Conservation (phyloP, 2,113 vertebrate species). For the Lipophrys pholis region DNA sequence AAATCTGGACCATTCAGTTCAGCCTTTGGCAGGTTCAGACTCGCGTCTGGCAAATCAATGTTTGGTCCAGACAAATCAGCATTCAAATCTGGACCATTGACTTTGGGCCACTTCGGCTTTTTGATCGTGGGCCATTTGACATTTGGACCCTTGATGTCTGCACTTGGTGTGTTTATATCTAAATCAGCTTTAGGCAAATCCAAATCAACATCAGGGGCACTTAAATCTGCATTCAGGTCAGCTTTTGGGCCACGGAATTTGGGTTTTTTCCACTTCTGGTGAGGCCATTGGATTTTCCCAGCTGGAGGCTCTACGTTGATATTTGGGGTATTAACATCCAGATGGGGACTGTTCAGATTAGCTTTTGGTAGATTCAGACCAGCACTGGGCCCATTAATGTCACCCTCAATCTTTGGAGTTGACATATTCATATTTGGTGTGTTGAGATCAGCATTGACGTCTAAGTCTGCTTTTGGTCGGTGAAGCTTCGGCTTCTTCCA, state of each 20-base stretch:
- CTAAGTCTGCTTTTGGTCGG: slow-evolving; percentile 56
- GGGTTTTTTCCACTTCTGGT: slow-evolving; percentile 54
- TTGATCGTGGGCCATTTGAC: slow-evolving; percentile 70
- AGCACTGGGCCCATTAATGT: slow-evolving; percentile 57
- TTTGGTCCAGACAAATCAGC: slow-evolving; percentile 57
- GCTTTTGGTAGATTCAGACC: slow-evolving; percentile 64
- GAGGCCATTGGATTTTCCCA: slow-evolving; percentile 68
- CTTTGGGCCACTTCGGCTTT: slow-evolving; percentile 61
- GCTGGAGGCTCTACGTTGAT: slow-evolving; percentile 51
- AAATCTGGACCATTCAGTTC: slow-evolving; percentile 58
- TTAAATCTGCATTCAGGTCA: slow-evolving; percentile 17
- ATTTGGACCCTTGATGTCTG: slow-evolving; percentile 60
- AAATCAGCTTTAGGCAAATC: slow-evolving; percentile 62
- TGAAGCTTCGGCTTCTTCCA: slow-evolving; percentile 62
- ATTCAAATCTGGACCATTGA: slow-evolving; percentile 63
- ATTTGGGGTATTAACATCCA: slow-evolving; percentile 61
- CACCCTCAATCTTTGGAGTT: slow-evolving; percentile 60
- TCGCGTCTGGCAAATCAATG: slow-evolving; percentile 59
- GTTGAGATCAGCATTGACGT: slow-evolving; percentile 43
- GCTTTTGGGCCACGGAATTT: slow-evolving; percentile 57
- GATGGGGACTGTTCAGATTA: slow-evolving; percentile 41
- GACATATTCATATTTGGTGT: slow-evolving; percentile 56
- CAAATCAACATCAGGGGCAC: slow-evolving; percentile 52
- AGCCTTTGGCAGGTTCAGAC: slow-evolving; percentile 68
- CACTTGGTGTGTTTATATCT: slow-evolving; percentile 55